These are phyloP conservation scores for Automeris io DNA, from an alignment of 2,888 invertebrate genomes.

Conservation along the genomic window DNA sequence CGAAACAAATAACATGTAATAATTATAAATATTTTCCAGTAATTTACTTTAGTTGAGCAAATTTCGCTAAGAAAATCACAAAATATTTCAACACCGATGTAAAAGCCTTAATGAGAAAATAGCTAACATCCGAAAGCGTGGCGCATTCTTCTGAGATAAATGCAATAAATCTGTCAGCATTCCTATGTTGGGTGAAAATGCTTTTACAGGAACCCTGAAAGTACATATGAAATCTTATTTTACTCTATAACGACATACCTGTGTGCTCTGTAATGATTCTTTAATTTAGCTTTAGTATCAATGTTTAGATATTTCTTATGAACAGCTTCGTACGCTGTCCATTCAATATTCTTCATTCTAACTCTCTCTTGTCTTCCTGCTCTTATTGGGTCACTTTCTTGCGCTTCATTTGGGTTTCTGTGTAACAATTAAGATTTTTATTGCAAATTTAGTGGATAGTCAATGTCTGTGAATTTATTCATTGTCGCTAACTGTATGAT, in stretches of 20 bases:
- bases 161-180: not conserved
- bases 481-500: no score
- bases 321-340: constrained; percentile 95
- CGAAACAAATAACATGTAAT: no score
- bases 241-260: constrained; percentile 44
- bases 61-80: not conserved
- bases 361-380: constrained; percentile 86
- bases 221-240: not conserved
- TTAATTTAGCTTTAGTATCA: constrained; percentile 92
- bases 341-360: constrained; percentile 91
- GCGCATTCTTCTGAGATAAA: not conserved
- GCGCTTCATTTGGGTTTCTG: constrained; percentile 94
- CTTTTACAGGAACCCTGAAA: not conserved
- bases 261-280: constrained; percentile 96
- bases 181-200: not conserved
- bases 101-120: not conserved
- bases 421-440: not conserved
- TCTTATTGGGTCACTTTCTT: constrained; percentile 80
- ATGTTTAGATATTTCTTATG: constrained; percentile 95
- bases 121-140: not conserved
- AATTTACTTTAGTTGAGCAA: not conserved
- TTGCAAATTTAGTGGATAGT: no score
- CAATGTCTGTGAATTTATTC: no score
- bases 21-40: no score
- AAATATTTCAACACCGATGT: not conserved